phyloP scores from a whole-genome alignment of 2,113 vertebrate genomes.

The Pedionomus torquatus region DNA sequence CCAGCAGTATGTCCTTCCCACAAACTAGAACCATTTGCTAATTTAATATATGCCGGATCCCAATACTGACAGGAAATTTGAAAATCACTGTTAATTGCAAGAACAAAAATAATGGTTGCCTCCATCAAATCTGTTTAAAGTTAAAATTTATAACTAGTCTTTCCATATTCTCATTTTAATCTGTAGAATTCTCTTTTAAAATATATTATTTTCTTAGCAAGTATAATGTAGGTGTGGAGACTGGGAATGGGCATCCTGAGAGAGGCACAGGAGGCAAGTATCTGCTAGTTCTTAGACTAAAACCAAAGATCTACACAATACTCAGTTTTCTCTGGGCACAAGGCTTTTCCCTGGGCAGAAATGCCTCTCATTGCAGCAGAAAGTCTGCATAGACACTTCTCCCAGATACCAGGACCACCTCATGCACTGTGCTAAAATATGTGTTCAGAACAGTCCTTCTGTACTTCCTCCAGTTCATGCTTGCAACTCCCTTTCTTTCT shows the following conservation, averaged over 20 bases:
- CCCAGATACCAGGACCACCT: neutral
- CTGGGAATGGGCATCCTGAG: neutral
- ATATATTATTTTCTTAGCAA: neutral
- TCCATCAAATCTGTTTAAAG: neutral
- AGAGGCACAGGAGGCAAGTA: neutral
- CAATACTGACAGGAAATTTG: slow-evolving; percentile 5
- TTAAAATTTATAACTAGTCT: neutral
- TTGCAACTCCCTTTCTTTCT: neutral
- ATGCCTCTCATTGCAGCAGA: neutral
- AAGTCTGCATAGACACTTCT: neutral
- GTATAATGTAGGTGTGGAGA: neutral
- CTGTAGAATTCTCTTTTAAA: neutral
- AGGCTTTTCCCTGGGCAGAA: neutral
- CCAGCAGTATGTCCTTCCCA: slow-evolving; percentile 1
- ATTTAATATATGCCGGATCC: neutral
- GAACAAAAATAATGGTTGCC: neutral
- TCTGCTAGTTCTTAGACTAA: neutral
- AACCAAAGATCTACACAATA: neutral
- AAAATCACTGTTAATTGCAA: neutral
- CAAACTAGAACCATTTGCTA: slow-evolving; percentile 28
- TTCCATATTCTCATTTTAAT: neutral
- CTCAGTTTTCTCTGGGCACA: neutral
- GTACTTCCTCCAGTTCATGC: neutral
- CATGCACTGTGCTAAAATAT: neutral
- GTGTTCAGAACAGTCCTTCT: neutral